These are phyloP conservation scores for Leptinotarsa juncta DNA, from an alignment of 2,888 invertebrate genomes.

Conservation along the genomic window DNA sequence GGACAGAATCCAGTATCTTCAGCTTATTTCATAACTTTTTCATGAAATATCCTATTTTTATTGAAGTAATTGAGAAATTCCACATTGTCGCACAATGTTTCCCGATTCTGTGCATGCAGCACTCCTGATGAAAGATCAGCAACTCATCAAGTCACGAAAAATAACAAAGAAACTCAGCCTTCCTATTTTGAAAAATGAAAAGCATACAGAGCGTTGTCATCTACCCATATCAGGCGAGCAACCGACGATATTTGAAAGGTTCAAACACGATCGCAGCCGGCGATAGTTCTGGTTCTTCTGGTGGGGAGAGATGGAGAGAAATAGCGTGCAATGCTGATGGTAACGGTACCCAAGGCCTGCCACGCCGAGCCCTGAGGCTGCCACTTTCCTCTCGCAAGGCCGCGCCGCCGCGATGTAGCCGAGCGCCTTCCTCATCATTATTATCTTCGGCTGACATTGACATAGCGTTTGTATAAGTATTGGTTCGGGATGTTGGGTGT, in stretches of 20 bases:
- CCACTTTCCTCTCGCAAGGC: slow-evolving; percentile 60
- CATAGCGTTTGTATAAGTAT: slow-evolving; percentile 19
- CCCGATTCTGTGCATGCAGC: too few species aligned
- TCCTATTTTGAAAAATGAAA: too few species aligned
- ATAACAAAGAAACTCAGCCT: too few species aligned
- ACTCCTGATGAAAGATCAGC: too few species aligned
- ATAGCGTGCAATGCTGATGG: slow-evolving; percentile 50
- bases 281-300: not conserved
- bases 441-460: slow-evolving; percentile 36
- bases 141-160: too few species aligned
- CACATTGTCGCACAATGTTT: too few species aligned
- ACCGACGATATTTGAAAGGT: not conserved
- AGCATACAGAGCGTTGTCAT: too few species aligned
- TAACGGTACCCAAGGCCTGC: slow-evolving; percentile 62
- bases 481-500: slow-evolving; percentile 7
- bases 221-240: not conserved
- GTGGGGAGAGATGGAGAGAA: slow-evolving; percentile 27
- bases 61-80: too few species aligned
- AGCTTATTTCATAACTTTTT: too few species aligned
- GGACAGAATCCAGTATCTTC: too few species aligned
- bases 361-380: slow-evolving; percentile 56
- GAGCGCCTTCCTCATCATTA: slow-evolving; percentile 47
- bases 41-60: too few species aligned
- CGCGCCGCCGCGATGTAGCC: slow-evolving; percentile 48
- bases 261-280: not conserved